A percentile compares a stretch with the other conserved stretches of the same genome.
These are phyloP conservation scores for Brassicogethes aeneus DNA, from an alignment of 2,888 invertebrate species.

Conservation along the genomic window DNA sequence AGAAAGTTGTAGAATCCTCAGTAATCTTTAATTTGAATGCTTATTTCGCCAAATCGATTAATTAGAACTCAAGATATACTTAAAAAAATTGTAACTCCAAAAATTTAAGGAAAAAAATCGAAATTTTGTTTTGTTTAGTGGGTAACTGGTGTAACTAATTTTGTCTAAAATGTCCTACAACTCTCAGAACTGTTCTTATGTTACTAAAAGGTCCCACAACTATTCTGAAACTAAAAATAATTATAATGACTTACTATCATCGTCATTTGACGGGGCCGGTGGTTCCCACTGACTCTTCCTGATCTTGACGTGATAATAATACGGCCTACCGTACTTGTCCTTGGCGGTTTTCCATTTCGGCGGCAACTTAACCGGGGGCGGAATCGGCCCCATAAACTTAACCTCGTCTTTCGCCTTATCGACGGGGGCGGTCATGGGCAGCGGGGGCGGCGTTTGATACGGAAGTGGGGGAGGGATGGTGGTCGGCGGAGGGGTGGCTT, in stretches of 20 bases:
- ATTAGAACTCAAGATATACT: too few species aligned
- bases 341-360: slow-evolving; percentile 81
- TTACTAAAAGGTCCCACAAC: neutral
- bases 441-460: slow-evolving; percentile 1
- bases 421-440: neutral
- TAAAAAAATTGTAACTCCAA: too few species aligned
- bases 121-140: too few species aligned
- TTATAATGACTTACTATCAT: too few species aligned
- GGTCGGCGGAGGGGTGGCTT: neutral
- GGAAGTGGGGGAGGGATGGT: neutral
- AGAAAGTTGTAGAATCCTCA: too few species aligned
- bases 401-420: slow-evolving; percentile 28
- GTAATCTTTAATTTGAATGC: too few species aligned
- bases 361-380: slow-evolving; percentile 57
- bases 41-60: too few species aligned
- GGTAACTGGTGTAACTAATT: too few species aligned
- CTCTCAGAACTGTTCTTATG: too few species aligned
- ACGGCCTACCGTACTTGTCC: slow-evolving; percentile 74
- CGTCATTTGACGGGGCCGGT: slow-evolving; percentile 35
- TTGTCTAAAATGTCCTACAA: too few species aligned
- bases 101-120: too few species aligned
- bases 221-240: too few species aligned
- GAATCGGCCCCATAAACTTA: slow-evolving; percentile 38
- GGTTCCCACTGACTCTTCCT: slow-evolving; percentile 75
- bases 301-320: slow-evolving; percentile 83